These are phyloP conservation scores for Petrosia ficiformis DNA, from an alignment of 37 sponge, comb jelly and placozoan genomes.

Conservation along the genomic window DNA sequence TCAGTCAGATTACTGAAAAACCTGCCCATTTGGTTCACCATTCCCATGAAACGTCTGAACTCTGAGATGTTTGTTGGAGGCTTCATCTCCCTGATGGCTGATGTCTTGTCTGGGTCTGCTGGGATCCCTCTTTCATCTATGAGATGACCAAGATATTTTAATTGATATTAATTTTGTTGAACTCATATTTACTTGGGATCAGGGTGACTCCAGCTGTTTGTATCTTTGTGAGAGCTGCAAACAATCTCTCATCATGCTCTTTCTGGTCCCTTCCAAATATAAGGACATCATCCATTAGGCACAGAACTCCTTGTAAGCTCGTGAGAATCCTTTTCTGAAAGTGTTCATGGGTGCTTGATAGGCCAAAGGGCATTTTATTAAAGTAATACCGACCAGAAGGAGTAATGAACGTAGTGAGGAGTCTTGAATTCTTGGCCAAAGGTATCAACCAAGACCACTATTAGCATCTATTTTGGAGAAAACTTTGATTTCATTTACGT, in stretches of 20 bases:
- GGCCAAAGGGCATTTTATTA: not conserved
- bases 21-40: slow-evolving; percentile 40
- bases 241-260: slow-evolving; percentile 23
- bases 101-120: slow-evolving; percentile 34
- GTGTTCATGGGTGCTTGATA: slow-evolving; percentile 13
- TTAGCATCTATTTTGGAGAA: slow-evolving; percentile 43
- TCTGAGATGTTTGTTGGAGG: slow-evolving; percentile 9
- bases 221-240: slow-evolving; percentile 18
- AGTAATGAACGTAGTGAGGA: slow-evolving; percentile 62
- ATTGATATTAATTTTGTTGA: not conserved
- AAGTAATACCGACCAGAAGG: slow-evolving; percentile 15
- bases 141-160: slow-evolving; percentile 33
- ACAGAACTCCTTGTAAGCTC: slow-evolving; percentile 23
- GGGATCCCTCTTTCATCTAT: not conserved
- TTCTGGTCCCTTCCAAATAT: slow-evolving; percentile 4
- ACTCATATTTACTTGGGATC: slow-evolving; percentile 21
- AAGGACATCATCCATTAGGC: slow-evolving; percentile 28
- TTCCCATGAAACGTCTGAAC: slow-evolving; percentile 30
- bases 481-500: slow-evolving; percentile 21
- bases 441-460: slow-evolving; percentile 53
- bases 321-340: slow-evolving; percentile 16
- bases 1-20: slow-evolving; percentile 8
- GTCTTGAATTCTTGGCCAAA: slow-evolving; percentile 13
- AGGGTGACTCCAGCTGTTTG: slow-evolving; percentile 13
- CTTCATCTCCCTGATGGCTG: slow-evolving; percentile 27